Evolutionary conservation across 2,888 invertebrate genomes (phyloP).

Genomic region (Tenodera sinensis): DNA sequence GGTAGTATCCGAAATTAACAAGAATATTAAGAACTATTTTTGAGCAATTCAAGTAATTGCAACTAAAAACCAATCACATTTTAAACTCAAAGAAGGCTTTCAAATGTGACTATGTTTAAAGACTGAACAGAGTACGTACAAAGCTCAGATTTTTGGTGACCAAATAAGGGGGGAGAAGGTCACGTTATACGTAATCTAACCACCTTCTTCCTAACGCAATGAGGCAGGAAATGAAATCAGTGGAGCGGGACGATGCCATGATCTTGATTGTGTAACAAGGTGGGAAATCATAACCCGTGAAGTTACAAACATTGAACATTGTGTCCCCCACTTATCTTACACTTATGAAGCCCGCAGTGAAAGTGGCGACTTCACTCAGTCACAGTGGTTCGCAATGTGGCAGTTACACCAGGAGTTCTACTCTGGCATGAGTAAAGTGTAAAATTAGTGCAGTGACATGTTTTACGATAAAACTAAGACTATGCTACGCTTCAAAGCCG

Average conservation of each 20-base stretch:
- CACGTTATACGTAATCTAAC: no score
- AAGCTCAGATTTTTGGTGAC: no score
- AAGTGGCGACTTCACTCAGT: neutral
- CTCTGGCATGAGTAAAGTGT: neutral
- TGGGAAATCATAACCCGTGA: neutral
- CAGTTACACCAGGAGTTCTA: neutral
- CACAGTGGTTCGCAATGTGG: neutral
- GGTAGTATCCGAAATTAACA: no score
- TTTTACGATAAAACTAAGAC: no score
- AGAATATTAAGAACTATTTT: no score
- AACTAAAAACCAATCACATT: no score
- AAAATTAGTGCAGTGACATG: neutral
- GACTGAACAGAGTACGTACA: no score
- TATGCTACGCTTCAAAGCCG: no score
- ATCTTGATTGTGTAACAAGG: neutral
- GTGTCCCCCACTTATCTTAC: neutral
- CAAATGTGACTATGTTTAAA: no score
- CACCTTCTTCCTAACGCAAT: neutral
- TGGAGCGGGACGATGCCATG: neutral
- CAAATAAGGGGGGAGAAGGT: no score
- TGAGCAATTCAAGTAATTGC: no score
- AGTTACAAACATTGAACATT: neutral
- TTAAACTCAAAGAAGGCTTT: no score
- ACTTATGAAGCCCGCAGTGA: neutral
- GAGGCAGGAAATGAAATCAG: neutral